Percentiles rank a stretch among this genome's conserved stretches.
phyloP scores from a whole-genome alignment of 2,888 invertebrate species.

The Nasonia oneida region DNA sequence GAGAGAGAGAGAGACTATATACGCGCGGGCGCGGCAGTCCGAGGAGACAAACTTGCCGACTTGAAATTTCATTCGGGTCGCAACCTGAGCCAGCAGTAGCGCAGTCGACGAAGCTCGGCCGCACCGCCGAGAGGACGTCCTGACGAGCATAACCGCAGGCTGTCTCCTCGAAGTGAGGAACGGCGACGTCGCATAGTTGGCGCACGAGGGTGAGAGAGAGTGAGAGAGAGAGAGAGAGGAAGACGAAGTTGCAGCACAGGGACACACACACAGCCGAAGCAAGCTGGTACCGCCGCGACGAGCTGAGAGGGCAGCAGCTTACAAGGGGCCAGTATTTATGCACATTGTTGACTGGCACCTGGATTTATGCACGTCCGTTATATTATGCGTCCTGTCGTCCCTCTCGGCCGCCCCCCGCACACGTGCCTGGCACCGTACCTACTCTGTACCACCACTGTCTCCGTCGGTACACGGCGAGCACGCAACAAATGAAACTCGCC shows the following conservation, averaged over 20 bases:
- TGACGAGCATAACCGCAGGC: conserved; percentile 75
- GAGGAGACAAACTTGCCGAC: conserved; percentile 53
- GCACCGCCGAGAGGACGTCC: conserved; percentile 56
- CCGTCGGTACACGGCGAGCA: conserved; percentile 63
- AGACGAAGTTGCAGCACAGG: conserved; percentile 40
- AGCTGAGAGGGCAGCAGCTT: conserved; percentile 62
- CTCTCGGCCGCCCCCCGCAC: conserved; percentile 67
- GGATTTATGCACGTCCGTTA: conserved; percentile 79
- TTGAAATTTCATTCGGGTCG: conserved; percentile 64
- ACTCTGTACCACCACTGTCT: conserved; percentile 60
- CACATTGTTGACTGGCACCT: conserved; percentile 79
- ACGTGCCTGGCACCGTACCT: conserved; percentile 76
- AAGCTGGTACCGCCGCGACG: conserved; percentile 53
- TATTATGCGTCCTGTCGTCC: conserved; percentile 78
- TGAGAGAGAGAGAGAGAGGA: conserved; percentile 43
- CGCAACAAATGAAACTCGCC: conserved; percentile 75
- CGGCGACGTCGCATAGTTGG: conserved; percentile 74
- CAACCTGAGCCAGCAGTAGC: conserved; percentile 17
- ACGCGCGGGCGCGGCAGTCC: not conserved
- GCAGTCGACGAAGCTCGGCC: no score
- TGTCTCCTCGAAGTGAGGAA: conserved; percentile 74
- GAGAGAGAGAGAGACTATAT: not conserved
- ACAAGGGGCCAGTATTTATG: conserved; percentile 78
- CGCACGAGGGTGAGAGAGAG: conserved; percentile 62
- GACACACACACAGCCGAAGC: conserved; percentile 43